Evolutionary conservation across 2,888 invertebrate species (phyloP).

Genomic region (Lasioglossum marginatum): DNA sequence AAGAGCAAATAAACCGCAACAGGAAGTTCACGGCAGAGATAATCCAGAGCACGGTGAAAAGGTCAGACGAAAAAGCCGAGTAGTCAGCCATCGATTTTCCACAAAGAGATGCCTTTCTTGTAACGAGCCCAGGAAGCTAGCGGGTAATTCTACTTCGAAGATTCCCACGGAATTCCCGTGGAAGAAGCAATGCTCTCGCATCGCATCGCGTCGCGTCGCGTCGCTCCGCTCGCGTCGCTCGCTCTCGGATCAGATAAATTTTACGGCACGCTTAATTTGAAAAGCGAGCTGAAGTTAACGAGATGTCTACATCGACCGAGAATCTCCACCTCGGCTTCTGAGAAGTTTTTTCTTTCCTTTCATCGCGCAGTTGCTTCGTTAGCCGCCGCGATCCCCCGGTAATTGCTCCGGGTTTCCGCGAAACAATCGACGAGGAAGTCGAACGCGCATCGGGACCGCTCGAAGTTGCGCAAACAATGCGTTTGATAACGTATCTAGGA

Average conservation of each 20-base stretch:
- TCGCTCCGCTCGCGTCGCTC: background rate
- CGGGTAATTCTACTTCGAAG: background rate
- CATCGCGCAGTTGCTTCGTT: background rate
- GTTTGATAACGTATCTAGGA: conserved; percentile 35
- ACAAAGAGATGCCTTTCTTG: background rate
- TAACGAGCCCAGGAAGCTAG: background rate
- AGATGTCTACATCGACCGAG: background rate
- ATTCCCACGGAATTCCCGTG: background rate
- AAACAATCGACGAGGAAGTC: conserved; percentile 10
- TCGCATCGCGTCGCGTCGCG: background rate
- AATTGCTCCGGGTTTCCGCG: conserved; percentile 19
- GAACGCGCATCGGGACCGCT: conserved; percentile 7
- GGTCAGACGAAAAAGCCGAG: background rate
- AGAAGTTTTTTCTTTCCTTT: background rate
- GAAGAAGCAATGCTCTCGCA: background rate
- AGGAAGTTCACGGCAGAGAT: background rate
- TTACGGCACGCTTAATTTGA: conserved; percentile 20
- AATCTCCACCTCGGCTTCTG: conserved; percentile 6
- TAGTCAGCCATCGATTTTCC: conserved; percentile 5
- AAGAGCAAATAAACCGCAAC: background rate
- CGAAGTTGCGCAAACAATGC: conserved; percentile 32
- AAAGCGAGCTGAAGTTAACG: conserved; percentile 18
- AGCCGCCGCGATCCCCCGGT: background rate
- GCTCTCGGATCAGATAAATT: conserved; percentile 15
- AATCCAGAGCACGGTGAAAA: background rate